phyloP scores from a whole-genome alignment of 2,888 invertebrate species.

The Lochmaea capreae region DNA sequence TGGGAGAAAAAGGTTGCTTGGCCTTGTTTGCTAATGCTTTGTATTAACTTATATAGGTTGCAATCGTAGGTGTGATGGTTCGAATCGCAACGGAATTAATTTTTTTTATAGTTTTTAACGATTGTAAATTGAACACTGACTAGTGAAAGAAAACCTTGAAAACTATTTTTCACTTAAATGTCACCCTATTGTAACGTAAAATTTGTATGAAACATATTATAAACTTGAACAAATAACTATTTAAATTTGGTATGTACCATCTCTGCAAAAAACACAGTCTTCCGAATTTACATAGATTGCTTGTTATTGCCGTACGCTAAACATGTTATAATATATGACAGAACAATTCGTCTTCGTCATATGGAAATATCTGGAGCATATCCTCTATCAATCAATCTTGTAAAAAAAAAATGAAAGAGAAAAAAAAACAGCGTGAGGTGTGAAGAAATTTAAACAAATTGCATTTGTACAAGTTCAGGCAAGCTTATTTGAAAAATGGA shows the following conservation, averaged over 20 bases:
- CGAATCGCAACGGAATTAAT: no score
- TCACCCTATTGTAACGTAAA: no score
- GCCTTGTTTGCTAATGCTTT: no score
- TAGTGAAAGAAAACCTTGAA: no score
- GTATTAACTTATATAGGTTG: no score
- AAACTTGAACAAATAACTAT: background rate
- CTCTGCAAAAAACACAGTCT: slow-evolving; percentile 16
- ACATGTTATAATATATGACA: slow-evolving; percentile 24
- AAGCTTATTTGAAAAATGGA: no score
- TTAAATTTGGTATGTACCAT: background rate
- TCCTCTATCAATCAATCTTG: slow-evolving; percentile 20
- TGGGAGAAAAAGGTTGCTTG: no score
- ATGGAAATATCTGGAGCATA: slow-evolving; percentile 20
- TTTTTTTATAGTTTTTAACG: no score
- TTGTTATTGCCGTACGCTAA: slow-evolving; percentile 43
- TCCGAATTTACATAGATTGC: slow-evolving; percentile 47
- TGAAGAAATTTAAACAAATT: background rate
- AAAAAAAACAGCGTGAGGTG: background rate
- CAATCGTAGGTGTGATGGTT: no score
- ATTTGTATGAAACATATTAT: no score
- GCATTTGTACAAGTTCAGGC: background rate
- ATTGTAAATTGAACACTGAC: no score
- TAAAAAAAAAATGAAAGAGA: slow-evolving; percentile 6
- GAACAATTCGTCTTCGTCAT: slow-evolving; percentile 34
- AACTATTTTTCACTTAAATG: no score